phyloP scores from a whole-genome alignment of 1,140 invertebrate genomes.

The Cherax destructor region DNA sequence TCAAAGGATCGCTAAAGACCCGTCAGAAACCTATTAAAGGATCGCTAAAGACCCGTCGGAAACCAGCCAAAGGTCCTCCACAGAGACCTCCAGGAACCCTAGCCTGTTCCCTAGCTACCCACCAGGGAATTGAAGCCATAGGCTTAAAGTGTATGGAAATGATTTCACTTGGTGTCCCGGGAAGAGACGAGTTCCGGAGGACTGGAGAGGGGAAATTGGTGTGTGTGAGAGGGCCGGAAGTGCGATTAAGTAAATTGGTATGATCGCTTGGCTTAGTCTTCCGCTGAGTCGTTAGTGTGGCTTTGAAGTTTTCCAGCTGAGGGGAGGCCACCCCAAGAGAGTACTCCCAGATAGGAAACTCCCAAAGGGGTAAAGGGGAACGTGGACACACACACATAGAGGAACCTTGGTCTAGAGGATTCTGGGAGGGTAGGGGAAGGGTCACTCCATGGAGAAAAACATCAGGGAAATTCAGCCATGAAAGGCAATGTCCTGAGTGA shows the following conservation, averaged over 20 bases:
- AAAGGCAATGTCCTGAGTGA: not conserved
- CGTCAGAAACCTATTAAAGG: too few species aligned
- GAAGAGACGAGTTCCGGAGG: not conserved
- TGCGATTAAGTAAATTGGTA: conserved; percentile 47
- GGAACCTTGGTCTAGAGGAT: too few species aligned
- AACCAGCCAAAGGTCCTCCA: not conserved
- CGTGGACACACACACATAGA: too few species aligned
- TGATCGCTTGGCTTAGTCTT: conserved; percentile 52
- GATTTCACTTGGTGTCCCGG: conserved; percentile 33
- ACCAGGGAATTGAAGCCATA: not conserved
- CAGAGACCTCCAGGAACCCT: not conserved
- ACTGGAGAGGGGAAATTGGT: not conserved
- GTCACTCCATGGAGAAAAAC: not conserved
- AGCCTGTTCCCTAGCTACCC: not conserved
- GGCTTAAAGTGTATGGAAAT: conserved; percentile 41
- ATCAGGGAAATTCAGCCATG: not conserved
- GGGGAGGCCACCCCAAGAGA: not conserved
- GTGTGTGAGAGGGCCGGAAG: not conserved
- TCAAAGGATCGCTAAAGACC: too few species aligned
- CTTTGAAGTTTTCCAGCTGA: conserved; percentile 41
- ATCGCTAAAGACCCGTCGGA: not conserved
- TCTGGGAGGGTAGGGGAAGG: not conserved
- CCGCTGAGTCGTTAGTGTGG: conserved; percentile 30
- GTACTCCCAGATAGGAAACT: not conserved
- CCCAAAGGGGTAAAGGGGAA: not conserved